A percentile compares a stretch with the other conserved stretches of the same genome.
phyloP scores from a whole-genome alignment of 2,113 vertebrate genomes.

The Chiloscyllium plagiosum region DNA sequence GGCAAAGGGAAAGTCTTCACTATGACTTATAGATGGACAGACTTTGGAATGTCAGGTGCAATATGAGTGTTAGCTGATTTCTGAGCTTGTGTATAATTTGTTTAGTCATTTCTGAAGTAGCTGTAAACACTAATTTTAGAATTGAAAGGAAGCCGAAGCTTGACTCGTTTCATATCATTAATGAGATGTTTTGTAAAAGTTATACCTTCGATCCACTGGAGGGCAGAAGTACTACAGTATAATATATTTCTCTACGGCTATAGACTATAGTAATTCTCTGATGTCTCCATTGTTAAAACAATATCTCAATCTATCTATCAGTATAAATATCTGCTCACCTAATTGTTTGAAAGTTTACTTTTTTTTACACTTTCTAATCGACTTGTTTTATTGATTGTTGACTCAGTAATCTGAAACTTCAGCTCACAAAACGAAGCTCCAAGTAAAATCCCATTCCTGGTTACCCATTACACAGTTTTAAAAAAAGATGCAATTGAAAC shows the following conservation, averaged over 20 bases:
- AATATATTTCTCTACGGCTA: not conserved
- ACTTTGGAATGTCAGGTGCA: not conserved
- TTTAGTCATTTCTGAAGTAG: not conserved
- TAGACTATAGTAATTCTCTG: not conserved
- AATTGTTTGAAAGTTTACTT: not conserved
- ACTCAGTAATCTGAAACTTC: not conserved
- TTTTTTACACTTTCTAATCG: not conserved
- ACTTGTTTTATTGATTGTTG: not conserved
- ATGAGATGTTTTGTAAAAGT: not conserved
- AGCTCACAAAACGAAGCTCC: not conserved
- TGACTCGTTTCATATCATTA: not conserved
- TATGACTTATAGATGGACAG: not conserved
- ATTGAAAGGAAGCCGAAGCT: not conserved
- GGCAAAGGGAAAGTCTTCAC: no score
- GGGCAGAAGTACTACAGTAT: constrained; percentile 4
- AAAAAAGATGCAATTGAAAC: not conserved
- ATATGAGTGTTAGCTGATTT: not conserved
- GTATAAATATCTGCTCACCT: not conserved
- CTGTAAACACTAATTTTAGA: not conserved
- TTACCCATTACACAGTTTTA: not conserved
- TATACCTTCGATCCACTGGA: not conserved
- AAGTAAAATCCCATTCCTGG: not conserved
- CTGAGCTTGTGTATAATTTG: not conserved
- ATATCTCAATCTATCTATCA: not conserved
- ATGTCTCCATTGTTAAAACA: not conserved